phyloP scores from a whole-genome alignment of 1,140 invertebrate species.

The Bicyclus anynana region DNA sequence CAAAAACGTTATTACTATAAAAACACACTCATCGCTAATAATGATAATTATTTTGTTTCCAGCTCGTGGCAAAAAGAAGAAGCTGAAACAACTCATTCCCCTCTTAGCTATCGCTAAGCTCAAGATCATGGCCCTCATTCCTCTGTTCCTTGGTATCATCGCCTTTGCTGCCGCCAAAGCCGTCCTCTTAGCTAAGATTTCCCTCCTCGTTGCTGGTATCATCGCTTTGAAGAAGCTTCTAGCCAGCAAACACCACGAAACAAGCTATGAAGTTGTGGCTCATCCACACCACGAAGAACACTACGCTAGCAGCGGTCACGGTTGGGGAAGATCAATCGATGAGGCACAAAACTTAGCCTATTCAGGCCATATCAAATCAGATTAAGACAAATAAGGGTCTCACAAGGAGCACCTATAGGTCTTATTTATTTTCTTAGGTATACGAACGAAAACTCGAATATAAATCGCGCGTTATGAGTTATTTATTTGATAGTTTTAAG shows the following conservation, averaged over 20 bases:
- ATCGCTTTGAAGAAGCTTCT: conserved; percentile 89
- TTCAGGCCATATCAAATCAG: conserved; percentile 75
- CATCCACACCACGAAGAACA: conserved; percentile 82
- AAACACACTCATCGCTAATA: too few species aligned
- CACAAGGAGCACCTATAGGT: conserved; percentile 36
- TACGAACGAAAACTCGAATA: conserved; percentile 32
- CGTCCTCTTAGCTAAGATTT: conserved; percentile 87
- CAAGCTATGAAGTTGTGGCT: conserved; percentile 85
- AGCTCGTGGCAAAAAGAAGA: conserved; percentile 86
- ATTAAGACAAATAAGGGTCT: conserved; percentile 39
- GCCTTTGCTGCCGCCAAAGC: conserved; percentile 91
- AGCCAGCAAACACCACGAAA: conserved; percentile 82
- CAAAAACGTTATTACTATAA: too few species aligned
- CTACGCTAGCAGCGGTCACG: conserved; percentile 72
- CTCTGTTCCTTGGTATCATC: conserved; percentile 85
- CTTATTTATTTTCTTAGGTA: conserved; percentile 29
- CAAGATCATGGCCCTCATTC: conserved; percentile 87
- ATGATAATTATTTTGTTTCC: conserved; percentile 31
- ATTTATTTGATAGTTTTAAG: conserved; percentile 61
- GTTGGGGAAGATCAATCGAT: conserved; percentile 78
- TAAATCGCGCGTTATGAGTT: conserved; percentile 25
- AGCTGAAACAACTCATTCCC: conserved; percentile 85
- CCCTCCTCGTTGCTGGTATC: conserved; percentile 85
- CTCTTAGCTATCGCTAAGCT: conserved; percentile 86
- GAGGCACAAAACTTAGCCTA: conserved; percentile 82